Percentiles rank a stretch among this genome's conserved stretches.
Evolutionary conservation across 1,140 invertebrate genomes (phyloP).

Genomic region (Steinernema khuongi): DNA sequence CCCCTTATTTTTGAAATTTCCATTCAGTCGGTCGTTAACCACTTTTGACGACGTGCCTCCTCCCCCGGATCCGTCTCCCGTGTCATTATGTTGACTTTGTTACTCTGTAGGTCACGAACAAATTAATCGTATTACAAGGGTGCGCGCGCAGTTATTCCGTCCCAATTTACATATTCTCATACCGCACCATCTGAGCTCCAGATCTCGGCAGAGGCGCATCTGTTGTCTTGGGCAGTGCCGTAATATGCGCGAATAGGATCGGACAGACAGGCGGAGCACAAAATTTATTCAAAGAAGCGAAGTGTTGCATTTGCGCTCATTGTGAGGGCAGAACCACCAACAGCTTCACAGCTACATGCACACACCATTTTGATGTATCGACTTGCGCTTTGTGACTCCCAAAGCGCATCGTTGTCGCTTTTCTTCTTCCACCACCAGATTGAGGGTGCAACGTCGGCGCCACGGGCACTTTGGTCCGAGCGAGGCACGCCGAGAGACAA

Average conservation of each 20-base stretch:
- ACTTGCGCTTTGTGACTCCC: slow-evolving; percentile 14
- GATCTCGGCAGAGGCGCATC: no score
- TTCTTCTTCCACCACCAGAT: neutral
- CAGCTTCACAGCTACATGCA: slow-evolving; percentile 2
- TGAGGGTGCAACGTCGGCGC: no score
- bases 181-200: no score
- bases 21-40: slow-evolving; percentile 1
- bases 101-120: neutral
- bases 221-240: neutral
- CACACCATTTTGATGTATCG: slow-evolving; percentile 7
- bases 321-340: neutral
- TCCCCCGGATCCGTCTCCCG: neutral
- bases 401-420: slow-evolving; percentile 4
- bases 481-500: no score
- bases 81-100: slow-evolving; percentile 10
- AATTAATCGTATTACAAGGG: slow-evolving; percentile 3
- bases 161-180: neutral
- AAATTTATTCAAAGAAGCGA: slow-evolving; percentile 7
- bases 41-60: neutral
- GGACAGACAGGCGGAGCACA: neutral
- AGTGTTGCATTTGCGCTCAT: neutral
- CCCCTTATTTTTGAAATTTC: slow-evolving; percentile 12
- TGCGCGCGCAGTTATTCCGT: neutral
- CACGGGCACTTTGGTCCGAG: no score
- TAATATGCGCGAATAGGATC: neutral